These are phyloP conservation scores for Stenopsyche tienmushanensis DNA, from an alignment of 1,140 invertebrate genomes.

Conservation along the genomic window DNA sequence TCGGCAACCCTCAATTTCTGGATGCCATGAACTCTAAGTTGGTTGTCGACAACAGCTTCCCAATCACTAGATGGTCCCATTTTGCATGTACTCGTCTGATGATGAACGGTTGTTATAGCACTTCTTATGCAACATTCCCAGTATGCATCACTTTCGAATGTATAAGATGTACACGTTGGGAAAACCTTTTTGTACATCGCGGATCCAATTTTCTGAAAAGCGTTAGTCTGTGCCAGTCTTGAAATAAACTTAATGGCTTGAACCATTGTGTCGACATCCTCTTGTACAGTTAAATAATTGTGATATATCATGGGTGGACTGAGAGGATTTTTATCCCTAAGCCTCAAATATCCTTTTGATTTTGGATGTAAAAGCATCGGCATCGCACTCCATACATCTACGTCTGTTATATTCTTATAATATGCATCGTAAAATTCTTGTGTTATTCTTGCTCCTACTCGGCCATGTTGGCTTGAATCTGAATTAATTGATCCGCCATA, in stretches of 20 bases:
- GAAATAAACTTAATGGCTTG: slow-evolving; percentile 47
- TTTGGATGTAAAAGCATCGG: slow-evolving; percentile 66
- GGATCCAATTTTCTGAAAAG: slow-evolving; percentile 47
- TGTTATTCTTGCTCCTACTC: slow-evolving; percentile 59
- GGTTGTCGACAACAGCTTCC: slow-evolving; percentile 60
- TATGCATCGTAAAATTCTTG: slow-evolving; percentile 60
- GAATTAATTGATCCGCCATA: slow-evolving; percentile 58
- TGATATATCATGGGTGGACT: slow-evolving; percentile 67
- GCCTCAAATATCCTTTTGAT: slow-evolving; percentile 66
- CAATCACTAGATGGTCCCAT: slow-evolving; percentile 60
- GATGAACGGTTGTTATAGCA: slow-evolving; percentile 53
- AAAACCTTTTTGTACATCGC: slow-evolving; percentile 49
- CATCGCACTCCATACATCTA: slow-evolving; percentile 49
- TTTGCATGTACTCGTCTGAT: slow-evolving; percentile 62
- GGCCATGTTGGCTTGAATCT: slow-evolving; percentile 63
- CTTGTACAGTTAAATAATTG: slow-evolving; percentile 41
- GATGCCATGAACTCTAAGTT: slow-evolving; percentile 55
- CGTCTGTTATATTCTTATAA: slow-evolving; percentile 53
- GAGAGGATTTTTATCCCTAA: slow-evolving; percentile 71
- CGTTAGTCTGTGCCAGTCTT: slow-evolving; percentile 42
- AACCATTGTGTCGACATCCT: slow-evolving; percentile 49
- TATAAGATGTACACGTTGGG: slow-evolving; percentile 52
- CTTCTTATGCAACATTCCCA: slow-evolving; percentile 53
- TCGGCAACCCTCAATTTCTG: slow-evolving; percentile 50
- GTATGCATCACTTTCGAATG: slow-evolving; percentile 55